These are phyloP conservation scores for Poecilia gillii DNA, from an alignment of 2,797 vertebrate species.

Conservation along the genomic window DNA sequence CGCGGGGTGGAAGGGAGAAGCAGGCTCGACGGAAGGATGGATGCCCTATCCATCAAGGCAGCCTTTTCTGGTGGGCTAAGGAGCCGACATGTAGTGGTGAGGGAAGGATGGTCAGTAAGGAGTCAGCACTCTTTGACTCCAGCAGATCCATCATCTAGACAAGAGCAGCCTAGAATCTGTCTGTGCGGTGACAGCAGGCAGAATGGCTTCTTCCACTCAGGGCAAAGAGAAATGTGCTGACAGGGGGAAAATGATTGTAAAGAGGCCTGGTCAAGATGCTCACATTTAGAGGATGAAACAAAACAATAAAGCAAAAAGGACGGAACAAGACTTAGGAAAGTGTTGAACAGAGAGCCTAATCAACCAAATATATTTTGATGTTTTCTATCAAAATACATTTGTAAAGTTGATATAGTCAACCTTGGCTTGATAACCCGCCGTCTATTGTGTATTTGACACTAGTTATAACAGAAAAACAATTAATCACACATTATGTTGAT, in stretches of 20 bases:
- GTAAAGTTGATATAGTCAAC: not conserved
- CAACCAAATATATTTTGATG: not conserved
- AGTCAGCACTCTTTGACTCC: constrained; percentile 81
- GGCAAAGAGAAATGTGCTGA: constrained; percentile 75
- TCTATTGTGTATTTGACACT: not conserved
- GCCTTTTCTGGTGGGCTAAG: constrained; percentile 69
- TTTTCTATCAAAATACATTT: not conserved
- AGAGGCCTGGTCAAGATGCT: constrained; percentile 16
- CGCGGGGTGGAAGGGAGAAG: constrained; percentile 49
- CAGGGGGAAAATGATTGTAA: constrained; percentile 50
- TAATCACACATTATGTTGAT: not conserved
- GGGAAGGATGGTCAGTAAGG: constrained; percentile 78
- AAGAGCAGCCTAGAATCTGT: constrained; percentile 73
- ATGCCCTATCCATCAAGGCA: constrained; percentile 81
- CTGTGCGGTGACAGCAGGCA: constrained; percentile 68
- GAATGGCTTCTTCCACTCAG: constrained; percentile 71
- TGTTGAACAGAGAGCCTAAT: not conserved
- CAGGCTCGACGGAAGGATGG: constrained; percentile 64
- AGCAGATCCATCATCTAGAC: constrained; percentile 82
- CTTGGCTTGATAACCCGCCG: not conserved
- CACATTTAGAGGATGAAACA: constrained; percentile 48
- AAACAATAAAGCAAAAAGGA: constrained; percentile 32
- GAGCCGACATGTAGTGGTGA: constrained; percentile 70
- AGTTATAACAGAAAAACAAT: not conserved
- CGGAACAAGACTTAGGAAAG: no score